Evolutionary conservation across 2,888 invertebrate species (phyloP).

Genomic region (Conops quadrifasciatus): DNA sequence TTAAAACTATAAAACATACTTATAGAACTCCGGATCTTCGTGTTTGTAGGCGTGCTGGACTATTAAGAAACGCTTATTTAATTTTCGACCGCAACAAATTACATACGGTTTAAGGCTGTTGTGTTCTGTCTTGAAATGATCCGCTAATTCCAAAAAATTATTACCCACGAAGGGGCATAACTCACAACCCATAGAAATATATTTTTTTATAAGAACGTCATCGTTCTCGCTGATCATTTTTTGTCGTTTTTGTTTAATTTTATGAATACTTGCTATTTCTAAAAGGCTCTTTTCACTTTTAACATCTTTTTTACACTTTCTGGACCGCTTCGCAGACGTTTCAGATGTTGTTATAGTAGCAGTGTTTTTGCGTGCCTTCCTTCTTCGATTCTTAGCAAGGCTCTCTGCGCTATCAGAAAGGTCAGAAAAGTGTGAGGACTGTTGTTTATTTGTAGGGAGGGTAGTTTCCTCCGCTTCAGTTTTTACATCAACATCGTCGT

Average conservation of each 20-base stretch:
- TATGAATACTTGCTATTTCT: constrained; percentile 13
- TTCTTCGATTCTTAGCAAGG: not conserved
- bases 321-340: constrained; percentile 34
- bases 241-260: constrained; percentile 45
- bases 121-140: constrained; percentile 59
- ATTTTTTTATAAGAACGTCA: constrained; percentile 58
- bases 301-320: constrained; percentile 28
- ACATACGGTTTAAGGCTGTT: constrained; percentile 55
- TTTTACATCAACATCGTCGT: constrained; percentile 10
- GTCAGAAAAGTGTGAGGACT: not conserved
- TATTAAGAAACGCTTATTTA: constrained; percentile 59
- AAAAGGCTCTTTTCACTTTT: constrained; percentile 23
- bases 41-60: constrained; percentile 63
- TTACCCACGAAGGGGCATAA: constrained; percentile 55
- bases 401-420: not conserved
- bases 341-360: constrained; percentile 10
- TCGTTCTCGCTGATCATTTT: constrained; percentile 52
- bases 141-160: constrained; percentile 57
- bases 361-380: not conserved
- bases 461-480: constrained; percentile 29
- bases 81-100: constrained; percentile 61
- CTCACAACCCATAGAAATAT: constrained; percentile 62
- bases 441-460: not conserved
- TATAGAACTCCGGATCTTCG: constrained; percentile 62
- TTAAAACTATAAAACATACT: constrained; percentile 48